Evolutionary conservation across 2,113 vertebrate genomes (phyloP), one percentile per base, ranked within the genome.

Genomic region (Indicator maculatus): DNA sequence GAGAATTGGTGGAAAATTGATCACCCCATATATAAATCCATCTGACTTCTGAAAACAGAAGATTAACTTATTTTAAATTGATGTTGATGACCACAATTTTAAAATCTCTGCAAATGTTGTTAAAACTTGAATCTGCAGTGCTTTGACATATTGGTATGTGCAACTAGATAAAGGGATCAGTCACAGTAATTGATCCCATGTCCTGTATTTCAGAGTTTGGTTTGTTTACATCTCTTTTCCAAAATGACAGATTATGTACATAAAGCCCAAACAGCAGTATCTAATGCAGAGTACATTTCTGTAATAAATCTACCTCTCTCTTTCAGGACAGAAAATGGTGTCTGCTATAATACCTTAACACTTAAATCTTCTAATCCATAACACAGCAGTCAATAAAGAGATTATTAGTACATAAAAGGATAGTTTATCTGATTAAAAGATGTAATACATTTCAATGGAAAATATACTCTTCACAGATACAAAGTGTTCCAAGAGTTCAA

Each of bases 301-400:
- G 33, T 45, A 73, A 89, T 83, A 93, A 94, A 94, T 81, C 14
- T 31, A 44, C 2, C 67, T 20, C 23, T 56, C 63, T 61, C 52
- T 95, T 94, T 80, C 27, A 74, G 59, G 60, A 81, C n/a, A 93
- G 47, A 36, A 71, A 74, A 71, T 55, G 6, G 24, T 83, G 69
- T 86, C 69, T 90, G n/a, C 47, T 91, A 58, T 59, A 71, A 55
- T 67, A 91, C 30, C 7, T 4, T 90, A 45, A 86, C 70, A 85
- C 59, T 88, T 76, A 72, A 39, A 70, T 94, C 81, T 86, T 84
- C 45, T 77, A 91, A 87, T 67, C 6, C 0, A 75, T 91, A 90
- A 80, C 66, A 64, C 47, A 78, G 15, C 18, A 90, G 67, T 91
- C 58, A 86, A 82, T 89, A 93, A 77, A 69, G 41, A 95, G 30